Evolutionary conservation across 2,113 vertebrate species (phyloP), one percentile per base, ranked within the genome.

Genomic region (Thamnophis sirtalis): DNA sequence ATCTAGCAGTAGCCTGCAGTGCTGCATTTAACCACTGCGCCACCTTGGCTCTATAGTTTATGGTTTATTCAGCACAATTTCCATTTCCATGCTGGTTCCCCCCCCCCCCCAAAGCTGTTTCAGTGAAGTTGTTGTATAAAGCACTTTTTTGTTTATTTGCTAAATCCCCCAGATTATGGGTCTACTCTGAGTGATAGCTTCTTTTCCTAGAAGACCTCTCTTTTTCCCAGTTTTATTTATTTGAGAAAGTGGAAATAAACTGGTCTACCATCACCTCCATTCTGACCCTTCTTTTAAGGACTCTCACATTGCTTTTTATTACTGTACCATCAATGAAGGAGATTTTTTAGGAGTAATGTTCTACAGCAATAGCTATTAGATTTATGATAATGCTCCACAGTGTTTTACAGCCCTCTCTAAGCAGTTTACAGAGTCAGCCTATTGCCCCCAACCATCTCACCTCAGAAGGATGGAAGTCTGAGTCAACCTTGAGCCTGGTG

Each of bases 171-270:
- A 22, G 43, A 89, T 93, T 84, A 84, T 55, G 73, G 55, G 93
- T 95, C 94, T 93, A 85, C 94, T 95, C 93, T 93, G 92, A 94
- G 95, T 93, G 93, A 88, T 91, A 86, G 94, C 15, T 91, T 95
- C 93, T 90, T 91, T 56, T 28, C 85, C 90, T 95, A 93, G 92
- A 91, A 94, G 95, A 94, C 94, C 91, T 86, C 91, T 88, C 92
- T 91, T 93, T 88, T 91, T 94, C 93, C 92, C 87, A 86, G 55
- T 94, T 80, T 94, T 96, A 96, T 96, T 96, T 96, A 95, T 50
- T 88, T 55, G 6, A 49, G 53, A 11, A 13, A 89, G 89, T 86
- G 68, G 92, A 90, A 92, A 92, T 94, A 92, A 92, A 58, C 90
- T 88, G 93, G 86, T 88, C 92, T 92, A 33, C 92, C 13, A 51